Conservation (phyloP, 2,113 vertebrate genomes). For the Agelaius tricolor region DNA sequence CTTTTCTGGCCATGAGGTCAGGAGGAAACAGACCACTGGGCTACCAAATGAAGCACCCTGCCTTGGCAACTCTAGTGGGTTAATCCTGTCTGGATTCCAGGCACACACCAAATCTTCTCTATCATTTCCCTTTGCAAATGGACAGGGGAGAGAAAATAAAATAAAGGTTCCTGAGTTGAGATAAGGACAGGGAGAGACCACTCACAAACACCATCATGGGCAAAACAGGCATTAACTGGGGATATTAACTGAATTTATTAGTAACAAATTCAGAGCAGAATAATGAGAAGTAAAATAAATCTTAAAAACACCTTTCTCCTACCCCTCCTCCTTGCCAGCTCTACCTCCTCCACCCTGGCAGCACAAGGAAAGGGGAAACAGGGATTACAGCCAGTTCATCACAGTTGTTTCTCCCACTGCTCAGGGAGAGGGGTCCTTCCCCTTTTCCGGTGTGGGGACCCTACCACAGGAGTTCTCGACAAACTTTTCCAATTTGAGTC, state of each 20-base stretch:
- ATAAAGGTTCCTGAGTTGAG: background rate
- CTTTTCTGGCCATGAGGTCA: background rate
- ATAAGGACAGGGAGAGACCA: background rate
- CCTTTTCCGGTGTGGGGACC: background rate
- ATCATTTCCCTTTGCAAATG: background rate
- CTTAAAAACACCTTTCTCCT: background rate
- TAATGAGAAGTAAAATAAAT: background rate
- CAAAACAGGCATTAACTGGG: background rate
- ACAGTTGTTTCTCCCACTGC: background rate
- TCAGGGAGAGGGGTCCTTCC: background rate
- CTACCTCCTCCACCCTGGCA: background rate
- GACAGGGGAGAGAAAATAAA: background rate
- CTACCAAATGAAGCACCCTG: background rate
- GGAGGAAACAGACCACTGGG: background rate
- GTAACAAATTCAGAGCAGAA: background rate
- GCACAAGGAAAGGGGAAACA: background rate
- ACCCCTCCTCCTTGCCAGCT: background rate
- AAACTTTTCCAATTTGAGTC: background rate
- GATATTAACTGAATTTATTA: background rate
- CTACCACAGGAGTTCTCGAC: background rate
- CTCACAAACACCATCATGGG: background rate
- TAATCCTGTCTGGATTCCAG: background rate
- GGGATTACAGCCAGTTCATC: background rate
- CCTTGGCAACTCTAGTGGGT: background rate
- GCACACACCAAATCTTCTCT: background rate